A percentile compares a stretch with the other conserved stretches of the same genome.
phyloP scores from a whole-genome alignment of 2,797 vertebrate genomes.

The Spinus pinus region DNA sequence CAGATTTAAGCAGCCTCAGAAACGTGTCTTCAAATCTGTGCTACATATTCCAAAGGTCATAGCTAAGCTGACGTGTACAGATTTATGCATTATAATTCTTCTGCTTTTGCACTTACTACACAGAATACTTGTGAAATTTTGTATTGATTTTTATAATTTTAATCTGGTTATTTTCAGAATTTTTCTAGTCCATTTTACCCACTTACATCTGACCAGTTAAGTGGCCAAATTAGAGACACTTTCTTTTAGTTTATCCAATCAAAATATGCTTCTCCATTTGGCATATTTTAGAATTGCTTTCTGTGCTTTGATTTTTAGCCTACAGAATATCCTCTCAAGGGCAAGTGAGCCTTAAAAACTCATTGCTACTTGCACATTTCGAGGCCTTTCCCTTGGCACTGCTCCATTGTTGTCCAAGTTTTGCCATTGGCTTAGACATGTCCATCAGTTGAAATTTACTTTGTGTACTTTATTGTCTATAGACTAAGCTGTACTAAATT shows the following conservation, averaged over 20 bases:
- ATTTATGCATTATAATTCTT: background rate
- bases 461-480: background rate
- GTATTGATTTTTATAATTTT: constrained; percentile 24
- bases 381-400: background rate
- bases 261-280: background rate
- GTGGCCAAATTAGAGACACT: background rate
- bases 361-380: background rate
- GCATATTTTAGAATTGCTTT: background rate
- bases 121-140: background rate
- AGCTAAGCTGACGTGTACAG: background rate
- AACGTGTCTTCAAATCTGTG: constrained; percentile 5
- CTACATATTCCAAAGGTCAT: background rate
- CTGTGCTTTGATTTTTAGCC: background rate
- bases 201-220: background rate
- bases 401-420: background rate
- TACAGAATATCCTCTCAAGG: background rate
- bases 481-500: background rate
- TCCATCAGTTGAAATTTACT: background rate
- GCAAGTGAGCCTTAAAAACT: background rate
- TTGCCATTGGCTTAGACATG: background rate
- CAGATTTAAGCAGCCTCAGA: background rate
- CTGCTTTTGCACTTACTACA: background rate
- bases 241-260: background rate
- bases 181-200: background rate
- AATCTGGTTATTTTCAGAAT: background rate